Conservation (phyloP, 2,888 invertebrate species). For the Melinopterus prodromus region DNA sequence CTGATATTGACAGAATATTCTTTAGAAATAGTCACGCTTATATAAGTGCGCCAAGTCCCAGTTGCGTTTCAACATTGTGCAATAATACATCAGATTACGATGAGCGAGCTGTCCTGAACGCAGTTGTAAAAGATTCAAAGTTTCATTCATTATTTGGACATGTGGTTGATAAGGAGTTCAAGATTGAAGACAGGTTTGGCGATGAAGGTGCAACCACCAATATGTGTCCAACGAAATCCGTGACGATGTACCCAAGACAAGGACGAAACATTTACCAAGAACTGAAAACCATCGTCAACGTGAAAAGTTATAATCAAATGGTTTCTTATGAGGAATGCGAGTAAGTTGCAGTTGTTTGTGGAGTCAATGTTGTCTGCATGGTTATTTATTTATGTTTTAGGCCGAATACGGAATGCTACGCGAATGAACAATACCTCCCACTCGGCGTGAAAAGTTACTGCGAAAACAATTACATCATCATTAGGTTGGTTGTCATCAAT, state of each 20-base stretch:
- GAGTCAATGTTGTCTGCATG: not conserved
- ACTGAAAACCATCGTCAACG: conserved; percentile 30
- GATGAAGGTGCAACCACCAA: not conserved
- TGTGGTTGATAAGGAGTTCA: conserved; percentile 8
- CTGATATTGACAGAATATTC: not conserved
- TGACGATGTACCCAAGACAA: conserved; percentile 13
- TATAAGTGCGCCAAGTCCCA: not conserved
- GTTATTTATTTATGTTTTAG: conserved; percentile 16
- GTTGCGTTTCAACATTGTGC: not conserved
- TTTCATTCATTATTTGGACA: conserved; percentile 17
- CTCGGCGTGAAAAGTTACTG: conserved; percentile 23
- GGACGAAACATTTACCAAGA: conserved; percentile 21
- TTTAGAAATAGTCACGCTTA: not conserved
- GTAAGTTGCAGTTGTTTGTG: conserved; percentile 22
- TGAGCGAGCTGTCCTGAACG: not conserved
- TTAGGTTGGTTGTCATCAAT: conserved; percentile 32
- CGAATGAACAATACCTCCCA: conserved; percentile 16
- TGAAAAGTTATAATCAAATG: conserved; percentile 18
- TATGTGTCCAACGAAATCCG: conserved; percentile 23
- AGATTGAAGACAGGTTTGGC: conserved; percentile 5
- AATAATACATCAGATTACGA: not conserved
- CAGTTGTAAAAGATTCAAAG: not conserved
- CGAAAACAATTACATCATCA: conserved; percentile 29
- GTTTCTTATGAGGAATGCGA: conserved; percentile 26
- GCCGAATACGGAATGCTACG: conserved; percentile 15